These are phyloP conservation scores for Vanessa cardui DNA, from an alignment of 2,888 invertebrate genomes.

Conservation along the genomic window DNA sequence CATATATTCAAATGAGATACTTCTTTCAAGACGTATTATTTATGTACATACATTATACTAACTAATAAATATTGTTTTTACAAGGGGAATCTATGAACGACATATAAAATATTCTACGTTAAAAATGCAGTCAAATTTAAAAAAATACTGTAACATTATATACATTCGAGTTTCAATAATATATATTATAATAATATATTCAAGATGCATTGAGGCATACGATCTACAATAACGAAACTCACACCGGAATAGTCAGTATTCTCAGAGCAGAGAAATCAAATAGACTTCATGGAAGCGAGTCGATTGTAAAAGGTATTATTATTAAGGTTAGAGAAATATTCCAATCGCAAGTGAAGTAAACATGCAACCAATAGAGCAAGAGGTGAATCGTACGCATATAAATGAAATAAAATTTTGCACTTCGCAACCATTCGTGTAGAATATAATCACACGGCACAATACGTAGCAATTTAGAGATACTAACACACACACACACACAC, in stretches of 20 bases:
- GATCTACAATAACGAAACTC: slow-evolving; percentile 5
- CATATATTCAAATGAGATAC: too few species aligned
- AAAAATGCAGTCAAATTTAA: too few species aligned
- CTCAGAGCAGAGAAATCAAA: slow-evolving; percentile 12
- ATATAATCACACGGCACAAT: slow-evolving; percentile 26
- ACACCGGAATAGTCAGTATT: slow-evolving; percentile 9
- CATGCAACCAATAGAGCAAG: not conserved
- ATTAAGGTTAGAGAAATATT: slow-evolving; percentile 5
- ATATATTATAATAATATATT: slow-evolving; percentile 3
- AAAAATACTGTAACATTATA: too few species aligned
- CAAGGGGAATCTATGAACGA: too few species aligned
- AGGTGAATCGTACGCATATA: not conserved
- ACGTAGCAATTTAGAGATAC: slow-evolving; percentile 24
- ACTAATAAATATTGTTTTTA: too few species aligned
- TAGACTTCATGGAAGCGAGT: slow-evolving; percentile 4
- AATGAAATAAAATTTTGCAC: slow-evolving; percentile 4
- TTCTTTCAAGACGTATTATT: too few species aligned
- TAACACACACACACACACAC: too few species aligned
- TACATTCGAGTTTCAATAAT: not conserved
- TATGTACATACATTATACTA: too few species aligned
- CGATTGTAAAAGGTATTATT: slow-evolving; percentile 10
- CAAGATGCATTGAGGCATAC: slow-evolving; percentile 5
- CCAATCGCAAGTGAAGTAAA: slow-evolving; percentile 4
- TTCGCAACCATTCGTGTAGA: slow-evolving; percentile 12
- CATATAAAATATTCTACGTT: too few species aligned